These are phyloP conservation scores for Aptenodytes patagonicus DNA, from an alignment of 2,113 vertebrate species.

Conservation along the genomic window DNA sequence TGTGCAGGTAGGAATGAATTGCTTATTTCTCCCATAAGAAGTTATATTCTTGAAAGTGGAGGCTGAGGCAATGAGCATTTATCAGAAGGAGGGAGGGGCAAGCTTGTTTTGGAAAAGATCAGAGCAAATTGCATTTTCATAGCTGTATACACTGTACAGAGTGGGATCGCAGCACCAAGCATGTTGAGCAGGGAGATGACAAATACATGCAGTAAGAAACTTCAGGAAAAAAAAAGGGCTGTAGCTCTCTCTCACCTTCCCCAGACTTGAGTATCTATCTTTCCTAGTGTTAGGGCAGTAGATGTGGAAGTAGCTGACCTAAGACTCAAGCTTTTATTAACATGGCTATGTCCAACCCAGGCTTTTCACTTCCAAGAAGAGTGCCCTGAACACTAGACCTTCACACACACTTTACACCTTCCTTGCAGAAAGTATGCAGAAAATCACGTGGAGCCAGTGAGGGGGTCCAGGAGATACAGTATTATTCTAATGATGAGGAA, in stretches of 20 bases:
- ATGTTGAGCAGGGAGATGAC: neutral
- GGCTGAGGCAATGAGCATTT: neutral
- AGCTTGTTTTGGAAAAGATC: neutral
- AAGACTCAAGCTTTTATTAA: neutral
- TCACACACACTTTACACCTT: neutral
- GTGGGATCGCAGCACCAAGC: neutral
- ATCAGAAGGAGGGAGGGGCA: neutral
- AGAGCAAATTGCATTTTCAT: neutral
- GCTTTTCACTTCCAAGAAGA: neutral
- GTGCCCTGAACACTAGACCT: neutral
- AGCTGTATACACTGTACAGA: neutral
- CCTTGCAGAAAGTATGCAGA: neutral
- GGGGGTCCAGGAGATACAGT: neutral
- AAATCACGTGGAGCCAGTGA: neutral
- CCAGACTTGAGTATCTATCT: neutral
- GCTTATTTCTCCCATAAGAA: neutral
- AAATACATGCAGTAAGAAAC: neutral
- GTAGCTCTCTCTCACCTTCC: neutral
- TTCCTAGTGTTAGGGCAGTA: neutral
- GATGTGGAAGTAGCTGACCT: neutral
- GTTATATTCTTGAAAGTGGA: neutral
- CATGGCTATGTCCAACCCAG: neutral
- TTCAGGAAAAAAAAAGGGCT: neutral
- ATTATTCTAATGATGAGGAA: neutral
- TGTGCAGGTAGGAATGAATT: neutral